Conservation (phyloP, 2,797 vertebrate species). For the Taenioides sp. region DNA sequence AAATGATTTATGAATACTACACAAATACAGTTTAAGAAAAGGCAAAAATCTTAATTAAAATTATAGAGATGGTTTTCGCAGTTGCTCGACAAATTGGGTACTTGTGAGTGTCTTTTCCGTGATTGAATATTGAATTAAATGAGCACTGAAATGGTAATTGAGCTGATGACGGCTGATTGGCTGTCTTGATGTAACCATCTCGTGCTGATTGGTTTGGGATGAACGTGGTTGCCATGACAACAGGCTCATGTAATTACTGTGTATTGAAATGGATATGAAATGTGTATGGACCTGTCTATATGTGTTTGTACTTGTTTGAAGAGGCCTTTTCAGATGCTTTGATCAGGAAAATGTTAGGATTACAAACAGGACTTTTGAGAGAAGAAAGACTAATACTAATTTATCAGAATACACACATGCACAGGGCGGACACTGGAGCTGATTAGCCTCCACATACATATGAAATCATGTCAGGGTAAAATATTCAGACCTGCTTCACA, state of each 20-base stretch:
- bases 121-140: constrained; percentile 36
- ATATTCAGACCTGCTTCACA: not conserved
- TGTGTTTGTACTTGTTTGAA: constrained; percentile 73
- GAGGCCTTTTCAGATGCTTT: constrained; percentile 80
- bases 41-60: constrained; percentile 11
- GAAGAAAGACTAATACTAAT: constrained; percentile 55
- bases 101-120: not conserved
- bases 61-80: constrained; percentile 13
- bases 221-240: constrained; percentile 77
- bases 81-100: constrained; percentile 10
- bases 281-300: constrained; percentile 17
- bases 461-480: not conserved
- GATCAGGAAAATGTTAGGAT: constrained; percentile 83
- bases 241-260: constrained; percentile 27
- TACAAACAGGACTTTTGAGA: constrained; percentile 84
- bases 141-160: constrained; percentile 44
- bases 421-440: not conserved
- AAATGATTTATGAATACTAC: constrained; percentile 25
- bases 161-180: constrained; percentile 61
- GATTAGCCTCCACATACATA: not conserved
- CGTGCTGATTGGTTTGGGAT: constrained; percentile 60
- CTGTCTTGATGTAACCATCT: constrained; percentile 59
- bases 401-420: constrained; percentile 18
- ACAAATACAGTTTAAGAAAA: constrained; percentile 33
- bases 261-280: constrained; percentile 55